phyloP scores from a whole-genome alignment of 2,888 invertebrate genomes.

The Dolichomitus sp. region DNA sequence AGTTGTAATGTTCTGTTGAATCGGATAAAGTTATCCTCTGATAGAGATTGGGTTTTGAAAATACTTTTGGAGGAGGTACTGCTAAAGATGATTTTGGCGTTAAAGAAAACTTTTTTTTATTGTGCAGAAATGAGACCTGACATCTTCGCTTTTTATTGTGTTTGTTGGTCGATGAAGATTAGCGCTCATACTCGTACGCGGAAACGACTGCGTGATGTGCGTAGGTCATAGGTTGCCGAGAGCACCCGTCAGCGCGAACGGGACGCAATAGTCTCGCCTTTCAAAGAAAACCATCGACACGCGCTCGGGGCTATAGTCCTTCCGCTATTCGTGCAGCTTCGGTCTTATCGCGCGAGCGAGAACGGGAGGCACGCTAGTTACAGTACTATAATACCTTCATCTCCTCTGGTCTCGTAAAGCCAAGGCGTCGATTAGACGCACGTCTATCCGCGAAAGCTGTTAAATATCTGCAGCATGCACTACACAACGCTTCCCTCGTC shows the following conservation, averaged over 20 bases:
- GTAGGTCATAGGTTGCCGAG: slow-evolving; percentile 73
- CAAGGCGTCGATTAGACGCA: slow-evolving; percentile 63
- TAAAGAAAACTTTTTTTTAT: not conserved
- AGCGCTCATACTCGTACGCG: slow-evolving; percentile 65
- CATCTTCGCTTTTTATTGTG: not conserved
- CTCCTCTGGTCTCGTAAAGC: slow-evolving; percentile 60
- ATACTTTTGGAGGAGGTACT: too few species aligned
- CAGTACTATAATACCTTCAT: slow-evolving; percentile 61
- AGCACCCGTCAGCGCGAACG: slow-evolving; percentile 50
- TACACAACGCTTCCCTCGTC: slow-evolving; percentile 8
- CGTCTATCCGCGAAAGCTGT: slow-evolving; percentile 64
- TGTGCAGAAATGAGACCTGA: not conserved
- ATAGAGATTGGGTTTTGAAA: too few species aligned
- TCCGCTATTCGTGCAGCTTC: slow-evolving; percentile 45
- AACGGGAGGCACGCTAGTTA: slow-evolving; percentile 56
- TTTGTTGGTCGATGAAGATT: not conserved
- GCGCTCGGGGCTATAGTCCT: slow-evolving; percentile 53
- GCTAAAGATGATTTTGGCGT: too few species aligned
- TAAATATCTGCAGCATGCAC: slow-evolving; percentile 57
- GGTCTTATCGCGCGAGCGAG: slow-evolving; percentile 46
- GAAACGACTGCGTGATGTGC: slow-evolving; percentile 73
- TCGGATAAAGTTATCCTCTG: too few species aligned
- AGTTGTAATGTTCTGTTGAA: too few species aligned
- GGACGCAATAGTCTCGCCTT: slow-evolving; percentile 58
- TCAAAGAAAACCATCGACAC: slow-evolving; percentile 69